Conservation (phyloP, 2,888 invertebrate species). For the Osmoderma eremita region DNA sequence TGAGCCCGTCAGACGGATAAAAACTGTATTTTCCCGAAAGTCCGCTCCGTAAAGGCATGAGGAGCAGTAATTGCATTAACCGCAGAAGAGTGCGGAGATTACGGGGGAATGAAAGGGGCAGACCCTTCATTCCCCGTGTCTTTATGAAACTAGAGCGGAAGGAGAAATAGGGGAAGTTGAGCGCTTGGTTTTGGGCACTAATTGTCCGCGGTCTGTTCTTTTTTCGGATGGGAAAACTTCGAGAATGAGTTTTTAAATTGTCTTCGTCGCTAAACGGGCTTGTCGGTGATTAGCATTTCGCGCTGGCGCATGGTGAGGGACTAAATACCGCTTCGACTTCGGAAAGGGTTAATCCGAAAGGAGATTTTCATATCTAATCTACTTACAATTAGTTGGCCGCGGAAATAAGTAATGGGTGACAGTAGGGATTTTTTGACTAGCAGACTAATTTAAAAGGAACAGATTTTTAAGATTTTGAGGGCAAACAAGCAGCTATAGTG, state of each 20-base stretch:
- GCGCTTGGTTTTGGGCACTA: conserved; percentile 23
- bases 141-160: conserved; percentile 21
- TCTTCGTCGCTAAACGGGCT: conserved; percentile 29
- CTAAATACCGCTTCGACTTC: too few relatives aligned
- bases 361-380: too few relatives aligned
- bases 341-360: too few relatives aligned
- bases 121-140: conserved; percentile 22
- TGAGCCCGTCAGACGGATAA: neutral
- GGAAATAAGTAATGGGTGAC: too few relatives aligned
- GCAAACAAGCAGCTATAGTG: too few relatives aligned
- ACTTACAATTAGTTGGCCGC: too few relatives aligned
- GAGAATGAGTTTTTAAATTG: conserved; percentile 34
- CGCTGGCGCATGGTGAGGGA: neutral
- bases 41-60: conserved; percentile 19
- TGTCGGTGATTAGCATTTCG: conserved; percentile 26
- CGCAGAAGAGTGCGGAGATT: conserved; percentile 24
- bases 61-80: conserved; percentile 29
- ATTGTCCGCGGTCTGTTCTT: conserved; percentile 32
- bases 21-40: neutral
- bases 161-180: neutral
- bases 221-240: conserved; percentile 33
- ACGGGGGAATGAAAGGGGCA: conserved; percentile 13
- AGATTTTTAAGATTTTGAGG: too few relatives aligned
- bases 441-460: too few relatives aligned
- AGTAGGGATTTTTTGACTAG: too few relatives aligned